Evolutionary conservation across 2,797 vertebrate species (phyloP).

Genomic region (Amazonetta brasiliensis): DNA sequence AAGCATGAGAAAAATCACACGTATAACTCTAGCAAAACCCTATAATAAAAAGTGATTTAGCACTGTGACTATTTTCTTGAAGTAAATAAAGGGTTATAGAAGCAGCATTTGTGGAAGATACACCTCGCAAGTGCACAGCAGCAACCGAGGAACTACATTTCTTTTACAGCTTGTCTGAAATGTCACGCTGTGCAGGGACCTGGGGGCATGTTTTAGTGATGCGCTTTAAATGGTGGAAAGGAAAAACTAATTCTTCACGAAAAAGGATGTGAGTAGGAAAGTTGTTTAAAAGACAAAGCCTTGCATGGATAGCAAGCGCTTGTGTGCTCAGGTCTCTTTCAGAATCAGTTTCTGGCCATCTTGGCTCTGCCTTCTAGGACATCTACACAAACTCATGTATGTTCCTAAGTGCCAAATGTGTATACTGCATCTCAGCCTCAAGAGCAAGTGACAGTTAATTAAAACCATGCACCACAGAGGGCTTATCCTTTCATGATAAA

Average conservation of each 20-base stretch:
- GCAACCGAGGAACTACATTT: constrained; percentile 17
- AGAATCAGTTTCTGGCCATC: background rate
- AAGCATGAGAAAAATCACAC: background rate
- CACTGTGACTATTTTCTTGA: background rate
- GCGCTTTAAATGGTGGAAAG: background rate
- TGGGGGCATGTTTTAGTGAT: constrained; percentile 2
- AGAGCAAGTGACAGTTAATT: constrained; percentile 30
- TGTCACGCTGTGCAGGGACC: background rate
- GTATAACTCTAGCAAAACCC: background rate
- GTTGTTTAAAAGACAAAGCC: constrained; percentile 22
- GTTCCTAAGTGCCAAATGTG: background rate
- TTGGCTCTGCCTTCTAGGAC: background rate
- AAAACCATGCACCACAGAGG: constrained; percentile 20
- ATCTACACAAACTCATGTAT: background rate
- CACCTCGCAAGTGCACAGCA: constrained; percentile 5
- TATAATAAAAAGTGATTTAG: background rate
- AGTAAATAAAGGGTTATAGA: constrained; percentile 7
- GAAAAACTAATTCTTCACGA: constrained; percentile 24
- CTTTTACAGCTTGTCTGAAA: constrained; percentile 39
- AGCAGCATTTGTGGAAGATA: background rate
- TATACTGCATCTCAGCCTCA: background rate
- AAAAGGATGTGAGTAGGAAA: constrained; percentile 33
- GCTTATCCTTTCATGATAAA: constrained; percentile 7
- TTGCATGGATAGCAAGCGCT: background rate
- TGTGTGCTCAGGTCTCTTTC: background rate